Percentiles rank a stretch among this genome's conserved stretches.
phyloP scores from a whole-genome alignment of 2,797 vertebrate genomes.

The Sternotherus odoratus region DNA sequence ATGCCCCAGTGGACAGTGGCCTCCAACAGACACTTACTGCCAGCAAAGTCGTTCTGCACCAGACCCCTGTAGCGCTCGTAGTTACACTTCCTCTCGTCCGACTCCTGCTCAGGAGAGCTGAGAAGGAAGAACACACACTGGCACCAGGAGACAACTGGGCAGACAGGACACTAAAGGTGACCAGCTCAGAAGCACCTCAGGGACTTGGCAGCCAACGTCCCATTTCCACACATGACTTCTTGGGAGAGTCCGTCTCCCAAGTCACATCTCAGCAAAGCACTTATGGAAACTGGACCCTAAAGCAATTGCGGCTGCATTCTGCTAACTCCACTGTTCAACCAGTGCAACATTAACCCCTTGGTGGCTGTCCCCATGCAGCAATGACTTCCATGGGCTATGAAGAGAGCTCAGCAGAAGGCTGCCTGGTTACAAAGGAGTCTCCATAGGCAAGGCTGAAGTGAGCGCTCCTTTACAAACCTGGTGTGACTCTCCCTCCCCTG shows the following conservation, averaged over 20 bases:
- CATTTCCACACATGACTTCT: background rate
- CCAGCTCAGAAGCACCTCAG: background rate
- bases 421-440: background rate
- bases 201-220: background rate
- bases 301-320: rapidly evolving
- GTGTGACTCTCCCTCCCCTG: background rate
- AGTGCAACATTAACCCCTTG: rapidly evolving
- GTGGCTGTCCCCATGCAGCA: background rate
- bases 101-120: slow-evolving; percentile 92
- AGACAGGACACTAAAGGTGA: background rate
- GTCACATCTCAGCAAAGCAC: background rate
- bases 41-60: slow-evolving; percentile 97
- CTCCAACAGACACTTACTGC: slow-evolving; percentile 86
- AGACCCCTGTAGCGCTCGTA: slow-evolving; percentile 96
- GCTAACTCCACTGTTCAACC: background rate
- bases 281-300: rapidly evolving
- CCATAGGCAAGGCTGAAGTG: background rate
- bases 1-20: background rate
- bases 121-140: background rate
- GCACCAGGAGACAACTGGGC: rapidly evolving
- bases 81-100: slow-evolving; percentile 95
- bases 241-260: background rate
- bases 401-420: background rate
- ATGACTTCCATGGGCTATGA: background rate
- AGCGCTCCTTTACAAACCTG: background rate